phyloP scores from a whole-genome alignment of 2,113 vertebrate species.

The Callaeas wilsoni region DNA sequence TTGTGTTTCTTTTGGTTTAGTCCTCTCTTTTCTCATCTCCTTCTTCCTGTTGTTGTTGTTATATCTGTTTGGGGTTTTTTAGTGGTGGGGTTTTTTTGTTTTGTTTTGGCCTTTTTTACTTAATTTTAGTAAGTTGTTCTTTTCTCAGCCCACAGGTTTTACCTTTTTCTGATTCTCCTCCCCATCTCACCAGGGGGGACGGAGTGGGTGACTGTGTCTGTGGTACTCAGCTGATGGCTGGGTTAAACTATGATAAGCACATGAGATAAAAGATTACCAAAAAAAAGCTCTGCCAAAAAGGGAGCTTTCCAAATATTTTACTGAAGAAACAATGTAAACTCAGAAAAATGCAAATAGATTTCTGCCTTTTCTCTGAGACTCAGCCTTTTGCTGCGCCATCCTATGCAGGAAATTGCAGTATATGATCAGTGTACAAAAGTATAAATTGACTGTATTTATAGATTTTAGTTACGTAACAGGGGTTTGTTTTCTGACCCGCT shows the following conservation, averaged over 20 bases:
- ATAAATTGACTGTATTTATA: conserved; percentile 27
- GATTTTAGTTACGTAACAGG: background rate
- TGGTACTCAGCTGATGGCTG: background rate
- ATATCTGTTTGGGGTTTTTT: fast-evolving
- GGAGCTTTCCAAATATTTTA: background rate
- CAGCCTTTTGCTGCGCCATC: background rate
- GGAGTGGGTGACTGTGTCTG: background rate
- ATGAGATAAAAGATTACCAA: background rate
- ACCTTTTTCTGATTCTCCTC: background rate
- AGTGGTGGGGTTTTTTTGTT: too few species aligned
- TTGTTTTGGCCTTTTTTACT: background rate
- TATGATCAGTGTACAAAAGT: background rate
- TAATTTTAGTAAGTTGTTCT: background rate
- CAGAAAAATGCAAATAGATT: background rate
- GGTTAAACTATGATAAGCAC: background rate
- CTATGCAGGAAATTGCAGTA: background rate
- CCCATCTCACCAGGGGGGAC: background rate
- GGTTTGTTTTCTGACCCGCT: background rate
- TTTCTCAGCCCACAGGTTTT: background rate
- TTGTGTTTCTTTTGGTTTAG: background rate
- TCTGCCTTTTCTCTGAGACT: background rate
- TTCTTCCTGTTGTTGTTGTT: background rate
- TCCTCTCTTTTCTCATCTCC: background rate
- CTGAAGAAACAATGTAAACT: background rate
- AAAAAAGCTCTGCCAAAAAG: background rate